phyloP scores from a whole-genome alignment of 2,113 vertebrate species.

The Oxyura jamaicensis region DNA sequence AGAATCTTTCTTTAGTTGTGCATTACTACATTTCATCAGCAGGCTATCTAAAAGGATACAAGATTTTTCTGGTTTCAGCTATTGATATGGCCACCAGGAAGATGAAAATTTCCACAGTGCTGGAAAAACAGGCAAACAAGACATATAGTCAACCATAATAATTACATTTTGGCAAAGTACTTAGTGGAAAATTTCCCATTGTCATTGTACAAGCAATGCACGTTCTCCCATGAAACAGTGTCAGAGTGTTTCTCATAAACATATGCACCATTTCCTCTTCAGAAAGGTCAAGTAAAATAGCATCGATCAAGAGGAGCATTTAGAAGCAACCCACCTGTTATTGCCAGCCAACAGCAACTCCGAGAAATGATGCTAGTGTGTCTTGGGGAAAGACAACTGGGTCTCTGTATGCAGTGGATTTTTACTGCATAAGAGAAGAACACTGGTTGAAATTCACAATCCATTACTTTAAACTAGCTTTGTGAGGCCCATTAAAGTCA shows the following conservation, averaged over 20 bases:
- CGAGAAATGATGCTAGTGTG: slow-evolving; percentile 33
- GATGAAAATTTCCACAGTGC: not conserved
- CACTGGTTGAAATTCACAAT: slow-evolving; percentile 46
- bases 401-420: slow-evolving; percentile 45
- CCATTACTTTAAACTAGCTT: slow-evolving; percentile 51
- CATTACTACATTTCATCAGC: not conserved
- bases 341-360: slow-evolving; percentile 49
- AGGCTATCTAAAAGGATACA: not conserved
- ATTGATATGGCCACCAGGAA: not conserved
- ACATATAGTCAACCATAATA: slow-evolving; percentile 40
- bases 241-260: slow-evolving; percentile 64
- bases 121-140: slow-evolving; percentile 50
- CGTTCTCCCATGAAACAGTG: slow-evolving; percentile 54
- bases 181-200: slow-evolving; percentile 64
- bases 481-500: slow-evolving; percentile 49
- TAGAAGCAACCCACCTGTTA: slow-evolving; percentile 61
- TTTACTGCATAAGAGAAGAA: slow-evolving; percentile 7
- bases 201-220: slow-evolving; percentile 67
- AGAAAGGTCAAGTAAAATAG: slow-evolving; percentile 71
- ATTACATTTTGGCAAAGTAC: slow-evolving; percentile 49
- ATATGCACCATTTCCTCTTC: slow-evolving; percentile 62
- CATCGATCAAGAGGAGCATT: slow-evolving; percentile 65
- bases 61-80: slow-evolving; percentile 23
- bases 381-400: slow-evolving; percentile 45
- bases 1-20: not conserved